Evolutionary conservation across 2,113 vertebrate species (phyloP).

Genomic region (Cyanoramphus novaezelandiae): DNA sequence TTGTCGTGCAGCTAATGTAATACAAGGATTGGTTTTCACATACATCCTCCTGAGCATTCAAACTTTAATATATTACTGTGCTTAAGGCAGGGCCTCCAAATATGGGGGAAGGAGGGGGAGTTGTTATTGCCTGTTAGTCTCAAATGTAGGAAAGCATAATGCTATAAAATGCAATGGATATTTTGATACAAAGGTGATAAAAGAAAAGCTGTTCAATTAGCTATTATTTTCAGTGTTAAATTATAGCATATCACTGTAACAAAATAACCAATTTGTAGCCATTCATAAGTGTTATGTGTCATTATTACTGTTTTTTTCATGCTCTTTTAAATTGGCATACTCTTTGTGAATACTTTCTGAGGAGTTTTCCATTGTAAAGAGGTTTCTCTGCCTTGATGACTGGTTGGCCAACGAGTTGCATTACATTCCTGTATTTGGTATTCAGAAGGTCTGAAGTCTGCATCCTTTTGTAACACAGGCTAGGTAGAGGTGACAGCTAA

Average conservation of each 20-base stretch:
- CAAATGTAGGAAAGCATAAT: neutral
- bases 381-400: neutral
- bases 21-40: neutral
- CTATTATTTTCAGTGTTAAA: conserved; percentile 27
- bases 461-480: neutral
- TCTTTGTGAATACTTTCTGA: neutral
- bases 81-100: conserved; percentile 3
- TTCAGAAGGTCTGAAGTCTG: neutral
- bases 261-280: neutral
- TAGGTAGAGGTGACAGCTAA: neutral
- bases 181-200: conserved; percentile 20
- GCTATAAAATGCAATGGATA: conserved; percentile 8
- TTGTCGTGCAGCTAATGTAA: neutral
- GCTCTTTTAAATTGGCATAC: neutral
- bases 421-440: neutral
- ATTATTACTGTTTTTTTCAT: neutral
- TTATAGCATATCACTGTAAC: neutral
- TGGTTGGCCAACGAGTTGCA: neutral
- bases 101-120: neutral
- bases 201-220: conserved; percentile 52
- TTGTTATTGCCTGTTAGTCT: neutral
- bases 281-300: neutral
- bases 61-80: neutral
- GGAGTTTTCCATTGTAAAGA: neutral
- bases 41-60: neutral